These are phyloP conservation scores for Condylura cristata DNA, from an alignment of 2,113 vertebrate species.

Conservation along the genomic window DNA sequence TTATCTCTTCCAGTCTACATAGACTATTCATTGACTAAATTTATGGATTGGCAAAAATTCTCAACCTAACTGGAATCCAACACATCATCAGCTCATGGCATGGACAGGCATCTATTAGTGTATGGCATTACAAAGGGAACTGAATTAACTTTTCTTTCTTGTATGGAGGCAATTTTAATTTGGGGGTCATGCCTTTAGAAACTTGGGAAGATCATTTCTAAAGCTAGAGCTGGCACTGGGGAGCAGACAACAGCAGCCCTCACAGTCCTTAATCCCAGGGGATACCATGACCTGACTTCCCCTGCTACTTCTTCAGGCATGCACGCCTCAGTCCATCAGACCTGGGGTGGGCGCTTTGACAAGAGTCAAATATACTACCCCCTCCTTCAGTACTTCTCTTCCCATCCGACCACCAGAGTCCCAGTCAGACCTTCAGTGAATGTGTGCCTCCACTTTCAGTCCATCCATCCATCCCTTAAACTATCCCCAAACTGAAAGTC, in stretches of 20 bases:
- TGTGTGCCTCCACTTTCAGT: too few relatives aligned
- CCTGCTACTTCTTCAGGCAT: background rate
- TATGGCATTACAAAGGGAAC: background rate
- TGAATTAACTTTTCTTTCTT: background rate
- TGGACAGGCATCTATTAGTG: background rate
- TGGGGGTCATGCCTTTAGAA: background rate
- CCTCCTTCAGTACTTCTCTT: background rate
- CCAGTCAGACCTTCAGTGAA: background rate
- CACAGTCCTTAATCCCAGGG: fast-evolving
- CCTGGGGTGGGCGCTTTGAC: background rate
- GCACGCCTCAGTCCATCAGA: background rate
- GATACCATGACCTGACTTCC: background rate
- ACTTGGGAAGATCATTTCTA: background rate
- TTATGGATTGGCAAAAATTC: background rate
- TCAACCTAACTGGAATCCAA: background rate
- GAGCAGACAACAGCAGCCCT: background rate
- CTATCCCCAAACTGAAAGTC: background rate
- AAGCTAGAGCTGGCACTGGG: background rate
- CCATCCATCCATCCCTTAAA: background rate
- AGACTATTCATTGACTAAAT: background rate
- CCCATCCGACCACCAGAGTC: too few relatives aligned
- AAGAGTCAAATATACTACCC: background rate
- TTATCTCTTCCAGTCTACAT: background rate
- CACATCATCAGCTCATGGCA: background rate
- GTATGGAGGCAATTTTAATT: background rate